A percentile compares a stretch with the other conserved stretches of the same genome.
Evolutionary conservation across 2,797 vertebrate genomes (phyloP).

Genomic region (Microtus agrestis): DNA sequence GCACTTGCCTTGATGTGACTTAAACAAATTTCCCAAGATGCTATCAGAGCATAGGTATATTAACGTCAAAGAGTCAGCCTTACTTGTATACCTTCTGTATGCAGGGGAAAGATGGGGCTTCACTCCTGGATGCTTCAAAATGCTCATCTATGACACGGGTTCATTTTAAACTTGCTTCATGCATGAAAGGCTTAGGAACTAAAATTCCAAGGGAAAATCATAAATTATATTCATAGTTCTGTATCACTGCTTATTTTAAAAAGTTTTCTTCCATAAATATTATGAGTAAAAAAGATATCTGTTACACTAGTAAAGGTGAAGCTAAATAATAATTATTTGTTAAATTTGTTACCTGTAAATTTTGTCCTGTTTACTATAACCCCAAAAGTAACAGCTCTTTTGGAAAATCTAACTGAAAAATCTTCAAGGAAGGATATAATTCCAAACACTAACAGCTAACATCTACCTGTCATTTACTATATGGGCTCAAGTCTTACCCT

Average conservation of each 20-base stretch:
- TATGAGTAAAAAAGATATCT: slow-evolving; percentile 20
- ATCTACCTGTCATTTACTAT: background rate
- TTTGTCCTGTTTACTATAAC: slow-evolving; percentile 47
- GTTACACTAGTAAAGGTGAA: slow-evolving; percentile 10
- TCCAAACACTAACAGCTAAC: background rate
- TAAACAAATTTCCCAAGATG: background rate
- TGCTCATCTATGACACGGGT: slow-evolving; percentile 20
- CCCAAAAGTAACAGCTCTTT: slow-evolving; percentile 49
- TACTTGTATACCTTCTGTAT: background rate
- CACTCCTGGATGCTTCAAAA: background rate
- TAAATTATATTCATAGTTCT: slow-evolving; percentile 52
- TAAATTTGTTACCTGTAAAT: slow-evolving; percentile 31
- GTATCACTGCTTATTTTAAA: slow-evolving; percentile 48
- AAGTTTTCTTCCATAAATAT: slow-evolving; percentile 40
- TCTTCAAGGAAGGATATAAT: slow-evolving; percentile 22
- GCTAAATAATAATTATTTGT: slow-evolving; percentile 45
- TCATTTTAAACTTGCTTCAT: slow-evolving; percentile 27
- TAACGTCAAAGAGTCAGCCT: background rate
- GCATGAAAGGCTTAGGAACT: slow-evolving; percentile 35
- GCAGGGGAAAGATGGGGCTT: background rate
- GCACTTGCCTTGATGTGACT: background rate
- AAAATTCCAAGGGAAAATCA: slow-evolving; percentile 54
- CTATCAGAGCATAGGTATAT: background rate
- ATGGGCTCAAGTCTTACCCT: background rate
- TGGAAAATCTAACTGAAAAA: slow-evolving; percentile 48